A percentile compares a stretch with the other conserved stretches of the same genome.
Evolutionary conservation across 2,888 invertebrate genomes (phyloP).

Genomic region (Copidosoma aretas): DNA sequence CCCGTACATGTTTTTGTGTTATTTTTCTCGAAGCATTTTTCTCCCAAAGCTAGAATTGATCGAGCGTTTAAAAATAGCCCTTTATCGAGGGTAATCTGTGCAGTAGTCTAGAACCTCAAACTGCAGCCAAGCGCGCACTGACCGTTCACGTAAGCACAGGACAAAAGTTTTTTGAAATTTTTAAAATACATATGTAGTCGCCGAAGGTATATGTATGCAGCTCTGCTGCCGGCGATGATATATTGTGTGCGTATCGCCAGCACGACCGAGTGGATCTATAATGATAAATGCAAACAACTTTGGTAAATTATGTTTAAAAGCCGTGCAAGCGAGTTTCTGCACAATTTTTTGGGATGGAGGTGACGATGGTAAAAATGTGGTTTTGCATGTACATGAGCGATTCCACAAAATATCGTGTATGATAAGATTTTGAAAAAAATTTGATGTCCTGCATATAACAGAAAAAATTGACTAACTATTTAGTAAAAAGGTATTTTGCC

Average conservation of each 20-base stretch:
- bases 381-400: too few relatives aligned
- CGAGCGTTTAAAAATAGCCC: conserved; percentile 21
- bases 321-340: neutral
- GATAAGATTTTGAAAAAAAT: too few relatives aligned
- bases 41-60: conserved; percentile 13
- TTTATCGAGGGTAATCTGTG: conserved; percentile 10
- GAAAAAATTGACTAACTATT: too few relatives aligned
- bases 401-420: too few relatives aligned
- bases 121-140: neutral
- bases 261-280: neutral
- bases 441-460: too few relatives aligned
- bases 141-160: neutral
- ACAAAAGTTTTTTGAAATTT: conserved; percentile 8
- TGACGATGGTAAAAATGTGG: too few relatives aligned
- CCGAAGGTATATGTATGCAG: neutral
- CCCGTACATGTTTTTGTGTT: conserved; percentile 22
- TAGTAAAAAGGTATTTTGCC: too few relatives aligned
- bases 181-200: neutral
- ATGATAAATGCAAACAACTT: conserved; percentile 7
- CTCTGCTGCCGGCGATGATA: conserved; percentile 5
- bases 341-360: neutral
- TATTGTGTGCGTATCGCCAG: conserved; percentile 4
- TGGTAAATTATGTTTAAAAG: conserved; percentile 14
- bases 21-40: conserved; percentile 22
- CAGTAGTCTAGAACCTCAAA: conserved; percentile 7